Percentiles rank a stretch among this genome's conserved stretches.
Evolutionary conservation across 92 coral and sea anemone species (phyloP).

Genomic region (Phenganax subtilis): DNA sequence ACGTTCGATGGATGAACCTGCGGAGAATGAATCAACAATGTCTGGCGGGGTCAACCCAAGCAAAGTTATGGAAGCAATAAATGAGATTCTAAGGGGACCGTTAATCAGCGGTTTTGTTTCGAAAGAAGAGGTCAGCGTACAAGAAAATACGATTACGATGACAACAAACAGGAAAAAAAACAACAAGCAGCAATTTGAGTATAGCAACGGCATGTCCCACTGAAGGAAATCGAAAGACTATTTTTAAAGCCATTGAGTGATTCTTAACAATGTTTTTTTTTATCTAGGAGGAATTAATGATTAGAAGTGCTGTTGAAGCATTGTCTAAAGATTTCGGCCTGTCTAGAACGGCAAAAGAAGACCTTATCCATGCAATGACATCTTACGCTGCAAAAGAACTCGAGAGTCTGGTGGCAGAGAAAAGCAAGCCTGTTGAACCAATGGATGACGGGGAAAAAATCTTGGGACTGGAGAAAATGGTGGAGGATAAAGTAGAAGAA

Average conservation of each 20-base stretch:
- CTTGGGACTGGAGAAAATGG: constrained; percentile 26
- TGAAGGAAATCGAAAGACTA: not conserved
- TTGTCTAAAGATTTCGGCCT: constrained; percentile 17
- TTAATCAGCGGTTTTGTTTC: constrained; percentile 29
- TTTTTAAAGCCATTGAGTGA: not conserved
- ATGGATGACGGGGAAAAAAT: constrained; percentile 25
- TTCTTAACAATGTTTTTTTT: not conserved
- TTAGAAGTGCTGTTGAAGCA: constrained; percentile 1
- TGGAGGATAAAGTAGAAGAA: constrained; percentile 18
- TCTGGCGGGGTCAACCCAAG: constrained; percentile 3
- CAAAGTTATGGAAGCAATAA: constrained; percentile 13
- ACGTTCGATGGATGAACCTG: not conserved
- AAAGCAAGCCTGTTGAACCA: not conserved
- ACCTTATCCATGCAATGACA: not conserved
- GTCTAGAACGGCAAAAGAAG: not conserved
- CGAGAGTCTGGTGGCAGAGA: not conserved
- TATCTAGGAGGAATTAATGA: constrained; percentile 24
- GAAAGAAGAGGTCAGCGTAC: constrained; percentile 19
- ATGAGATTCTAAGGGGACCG: constrained; percentile 26
- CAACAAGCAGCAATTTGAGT: not conserved
- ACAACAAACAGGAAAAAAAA: not conserved
- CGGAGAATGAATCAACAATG: not conserved
- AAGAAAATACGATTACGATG: not conserved
- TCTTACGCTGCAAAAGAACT: constrained; percentile 3
- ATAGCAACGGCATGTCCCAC: not conserved